Conservation (phyloP, 2,888 invertebrate genomes). For the Eupithecia insigniata region DNA sequence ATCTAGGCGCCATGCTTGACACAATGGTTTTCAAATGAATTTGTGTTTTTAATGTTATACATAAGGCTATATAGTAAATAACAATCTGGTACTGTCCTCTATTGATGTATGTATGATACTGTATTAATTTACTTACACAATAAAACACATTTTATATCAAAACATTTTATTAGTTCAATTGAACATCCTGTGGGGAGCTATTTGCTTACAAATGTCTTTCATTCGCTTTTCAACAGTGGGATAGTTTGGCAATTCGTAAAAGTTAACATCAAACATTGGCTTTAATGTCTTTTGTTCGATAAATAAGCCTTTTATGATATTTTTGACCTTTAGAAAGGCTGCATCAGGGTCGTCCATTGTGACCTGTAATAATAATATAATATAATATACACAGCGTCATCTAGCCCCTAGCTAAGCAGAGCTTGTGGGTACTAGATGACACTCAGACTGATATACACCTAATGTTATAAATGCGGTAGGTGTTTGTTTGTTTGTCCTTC, state of each 20-base stretch:
- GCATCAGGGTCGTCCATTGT: conserved; percentile 65
- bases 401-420: too few species aligned
- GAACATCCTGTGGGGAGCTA: conserved; percentile 69
- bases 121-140: conserved; percentile 70
- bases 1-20: conserved; percentile 98
- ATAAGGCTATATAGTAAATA: conserved; percentile 68
- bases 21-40: conserved; percentile 83
- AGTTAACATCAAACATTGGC: conserved; percentile 75
- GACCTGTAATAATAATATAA: conserved; percentile 55
- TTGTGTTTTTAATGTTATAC: conserved; percentile 55
- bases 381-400: too few species aligned
- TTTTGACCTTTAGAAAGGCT: conserved; percentile 67
- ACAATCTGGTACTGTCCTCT: conserved; percentile 61
- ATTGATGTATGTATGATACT: conserved; percentile 66
- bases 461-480: too few species aligned
- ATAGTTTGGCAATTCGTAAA: conserved; percentile 58
- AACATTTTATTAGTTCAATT: conserved; percentile 49
- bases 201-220: conserved; percentile 61
- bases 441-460: too few species aligned
- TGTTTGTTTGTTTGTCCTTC: too few species aligned
- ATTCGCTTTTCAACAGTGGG: conserved; percentile 61
- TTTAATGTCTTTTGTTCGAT: conserved; percentile 59
- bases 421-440: too few species aligned
- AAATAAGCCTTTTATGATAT: conserved; percentile 65
- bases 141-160: conserved; percentile 65